Evolutionary conservation across 1,140 invertebrate species (phyloP), one percentile per base, ranked within the genome.

Genomic region (Aphelenchoides fujianensis): DNA sequence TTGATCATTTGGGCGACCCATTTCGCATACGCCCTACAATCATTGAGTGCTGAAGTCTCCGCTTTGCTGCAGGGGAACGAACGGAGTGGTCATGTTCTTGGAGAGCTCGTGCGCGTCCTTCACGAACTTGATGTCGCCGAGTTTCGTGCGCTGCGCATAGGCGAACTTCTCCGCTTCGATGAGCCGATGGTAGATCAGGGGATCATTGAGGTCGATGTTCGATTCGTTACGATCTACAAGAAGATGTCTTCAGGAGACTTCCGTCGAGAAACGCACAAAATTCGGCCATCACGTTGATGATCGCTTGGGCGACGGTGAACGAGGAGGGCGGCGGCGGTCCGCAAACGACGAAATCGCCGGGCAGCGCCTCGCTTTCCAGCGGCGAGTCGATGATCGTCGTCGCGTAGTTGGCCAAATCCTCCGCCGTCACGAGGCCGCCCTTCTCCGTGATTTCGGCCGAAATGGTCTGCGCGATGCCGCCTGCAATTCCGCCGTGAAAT

Each of bases 161-260:
- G 92, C 92, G 85, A 92, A 93, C 84, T 98, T 98, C 74, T 94
- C 91, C 0, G 92, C 89, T 85, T 98, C 95, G 12, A 91, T 88
- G 23, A 97, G 90, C 70, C 92, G 88, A 81, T 96, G 93, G 85
- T 91, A 93, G 0, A 88, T 84, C 0, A 90, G 70, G 2, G 83
- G 73, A 61, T 84, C 79, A 68, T 84, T 48, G 16, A 48, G 27
- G 30, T 63, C 34, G 62, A 66, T 41, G 7, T 16, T 59, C 27
- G 55, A 59, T 59, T 59, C 55, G 55, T 59, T 59, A 16, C 19
- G 5, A 19, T 59, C 28, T 48, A 12, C 23, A 23, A 48, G 23
- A 48, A 48, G 41, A 12, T 48, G 12, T 48, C 23, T 48, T 12
- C 12, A 12, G 57, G 57, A 52, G 48, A 61, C n/a, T 12, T 16